Evolutionary conservation across 2,888 invertebrate species (phyloP), one percentile per base, ranked within the genome.

Genomic region (Cryptocephalus primarius): DNA sequence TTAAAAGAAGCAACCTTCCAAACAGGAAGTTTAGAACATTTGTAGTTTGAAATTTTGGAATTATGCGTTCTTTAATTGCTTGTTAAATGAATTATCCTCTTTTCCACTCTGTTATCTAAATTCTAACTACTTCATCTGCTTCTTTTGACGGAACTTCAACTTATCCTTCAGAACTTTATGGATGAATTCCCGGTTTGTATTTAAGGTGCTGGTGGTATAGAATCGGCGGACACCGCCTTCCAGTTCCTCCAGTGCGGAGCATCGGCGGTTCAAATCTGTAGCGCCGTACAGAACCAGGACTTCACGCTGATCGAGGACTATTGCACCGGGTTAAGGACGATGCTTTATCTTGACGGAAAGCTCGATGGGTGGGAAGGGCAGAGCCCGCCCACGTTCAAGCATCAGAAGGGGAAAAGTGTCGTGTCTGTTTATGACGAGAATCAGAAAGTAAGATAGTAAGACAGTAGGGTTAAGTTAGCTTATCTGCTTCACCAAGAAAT

Each of bases 281-380:
- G 95, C 60, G 91, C 97, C 1, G 81, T 99, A 13, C 97, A 99
- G 70, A 99, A 99, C 72, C 97, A 99, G 73, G 97, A 99, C 71
- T 99, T 95, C 64, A 96, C 96, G 0, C 73, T 99, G 1, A 85
- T 99, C 41, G 89, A 96, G 9, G 97, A 99, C 70, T 99, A 97
- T 67, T 80, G 85, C 46, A 87, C 84, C 0, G 94, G 94, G 0
- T 73, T 97, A 9, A 89, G 90, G 68, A 78, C 94, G 0, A 68
- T 95, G 32, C 70, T 97, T 8, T 96, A 93, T 65, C 70, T 95
- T 9, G 78, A 85, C 55, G 79, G 82, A 1, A 68, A 72, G 48
- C 75, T 87, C 6, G 75, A 80, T 8, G 76, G 79, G 10, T 99
- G 99, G 99, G 82, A 85, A 56, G 96, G 96, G 0, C 97, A 97